A percentile compares a stretch with the other conserved stretches of the same genome.
Evolutionary conservation across 2,888 invertebrate genomes (phyloP).

Genomic region (Hydropsyche betteni): DNA sequence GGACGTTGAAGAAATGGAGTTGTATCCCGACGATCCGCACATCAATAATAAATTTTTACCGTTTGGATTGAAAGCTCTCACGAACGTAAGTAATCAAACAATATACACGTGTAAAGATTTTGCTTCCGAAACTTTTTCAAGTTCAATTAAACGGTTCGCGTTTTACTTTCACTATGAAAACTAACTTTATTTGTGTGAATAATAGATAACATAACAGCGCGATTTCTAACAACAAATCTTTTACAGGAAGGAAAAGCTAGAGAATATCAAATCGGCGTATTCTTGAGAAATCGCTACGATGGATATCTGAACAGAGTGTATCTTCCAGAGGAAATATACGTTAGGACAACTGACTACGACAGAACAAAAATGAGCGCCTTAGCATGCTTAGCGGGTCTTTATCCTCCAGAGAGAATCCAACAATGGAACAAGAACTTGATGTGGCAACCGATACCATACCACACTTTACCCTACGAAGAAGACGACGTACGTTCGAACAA

Average conservation of each 20-base stretch:
- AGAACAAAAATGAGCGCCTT: conserved; percentile 80
- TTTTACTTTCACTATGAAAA: neutral
- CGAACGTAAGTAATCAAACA: conserved; percentile 64
- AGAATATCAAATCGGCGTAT: conserved; percentile 63
- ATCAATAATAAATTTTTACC: conserved; percentile 66
- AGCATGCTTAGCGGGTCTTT: conserved; percentile 74
- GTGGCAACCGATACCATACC: conserved; percentile 77
- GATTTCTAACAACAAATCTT: neutral
- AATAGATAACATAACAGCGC: neutral
- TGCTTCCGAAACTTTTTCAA: no score
- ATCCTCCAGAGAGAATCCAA: conserved; percentile 68
- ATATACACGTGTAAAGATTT: no score
- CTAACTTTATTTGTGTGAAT: neutral
- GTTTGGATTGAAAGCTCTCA: conserved; percentile 72
- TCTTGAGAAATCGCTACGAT: conserved; percentile 62
- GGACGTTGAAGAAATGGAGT: conserved; percentile 62
- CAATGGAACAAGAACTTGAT: conserved; percentile 66
- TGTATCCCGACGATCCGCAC: conserved; percentile 67
- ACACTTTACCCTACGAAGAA: conserved; percentile 57
- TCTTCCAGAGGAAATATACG: conserved; percentile 60
- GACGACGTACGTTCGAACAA: conserved; percentile 59
- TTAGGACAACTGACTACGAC: conserved; percentile 74
- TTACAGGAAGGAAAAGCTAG: conserved; percentile 65
- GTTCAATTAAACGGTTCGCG: neutral
- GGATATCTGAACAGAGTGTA: conserved; percentile 62